These are phyloP conservation scores for Tachina fera DNA, from an alignment of 2,888 invertebrate species.

Conservation along the genomic window DNA sequence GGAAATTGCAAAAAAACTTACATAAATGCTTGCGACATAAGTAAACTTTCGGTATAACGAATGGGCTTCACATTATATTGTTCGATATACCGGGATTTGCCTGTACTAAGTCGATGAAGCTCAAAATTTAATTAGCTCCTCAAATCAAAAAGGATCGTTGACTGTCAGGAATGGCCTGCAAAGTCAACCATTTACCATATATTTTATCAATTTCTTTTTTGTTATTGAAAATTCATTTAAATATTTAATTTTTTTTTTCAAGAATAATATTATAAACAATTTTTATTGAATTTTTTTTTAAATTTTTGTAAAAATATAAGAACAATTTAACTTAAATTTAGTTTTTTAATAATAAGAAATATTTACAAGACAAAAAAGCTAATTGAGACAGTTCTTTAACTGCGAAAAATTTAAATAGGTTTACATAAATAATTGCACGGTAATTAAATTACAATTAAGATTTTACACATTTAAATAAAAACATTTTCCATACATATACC, in stretches of 20 bases:
- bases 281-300: conserved; percentile 48
- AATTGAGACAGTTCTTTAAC: conserved; percentile 12
- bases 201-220: not conserved
- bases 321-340: conserved; percentile 52
- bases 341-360: conserved; percentile 35
- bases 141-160: no score
- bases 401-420: conserved; percentile 42
- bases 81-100: no score
- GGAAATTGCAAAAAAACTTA: no score
- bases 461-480: conserved; percentile 48
- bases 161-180: no score
- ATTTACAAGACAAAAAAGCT: conserved; percentile 60
- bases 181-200: no score
- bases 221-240: not conserved
- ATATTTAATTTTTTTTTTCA: conserved; percentile 60
- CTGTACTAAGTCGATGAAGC: no score
- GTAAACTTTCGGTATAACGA: no score
- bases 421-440: conserved; percentile 82
- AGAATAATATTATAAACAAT: conserved; percentile 68
- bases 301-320: conserved; percentile 53
- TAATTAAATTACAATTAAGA: conserved; percentile 66
- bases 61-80: no score
- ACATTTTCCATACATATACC: conserved; percentile 7
- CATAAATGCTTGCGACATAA: no score
- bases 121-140: no score